phyloP scores from a whole-genome alignment of 2,888 invertebrate species.

The Pseudococcus jackbeardsleyi region DNA sequence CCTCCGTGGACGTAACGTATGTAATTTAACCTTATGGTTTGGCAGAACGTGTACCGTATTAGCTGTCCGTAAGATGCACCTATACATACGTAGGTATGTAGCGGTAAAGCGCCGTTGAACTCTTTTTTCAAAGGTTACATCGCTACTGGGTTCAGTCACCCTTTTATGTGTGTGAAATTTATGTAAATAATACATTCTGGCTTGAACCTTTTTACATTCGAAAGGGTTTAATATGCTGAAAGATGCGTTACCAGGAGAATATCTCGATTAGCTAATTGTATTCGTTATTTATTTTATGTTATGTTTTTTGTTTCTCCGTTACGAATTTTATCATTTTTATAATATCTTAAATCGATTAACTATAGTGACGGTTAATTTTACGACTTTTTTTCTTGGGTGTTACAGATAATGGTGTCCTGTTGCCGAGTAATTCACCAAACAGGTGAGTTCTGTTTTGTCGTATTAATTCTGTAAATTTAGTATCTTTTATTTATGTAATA shows the following conservation, averaged over 20 bases:
- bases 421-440: background rate
- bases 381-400: background rate
- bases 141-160: background rate
- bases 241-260: background rate
- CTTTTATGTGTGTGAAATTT: slow-evolving; percentile 1
- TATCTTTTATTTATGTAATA: too few relatives aligned
- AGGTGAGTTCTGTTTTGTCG: background rate
- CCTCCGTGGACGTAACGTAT: slow-evolving; percentile 31
- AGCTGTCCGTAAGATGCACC: background rate
- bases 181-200: background rate
- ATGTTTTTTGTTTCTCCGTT: background rate
- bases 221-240: background rate
- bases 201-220: background rate
- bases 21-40: slow-evolving; percentile 51
- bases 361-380: background rate
- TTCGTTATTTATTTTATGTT: slow-evolving; percentile 1
- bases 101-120: slow-evolving; percentile 20
- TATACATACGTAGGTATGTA: background rate
- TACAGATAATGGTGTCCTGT: background rate
- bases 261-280: background rate
- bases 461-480: background rate
- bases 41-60: background rate
- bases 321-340: background rate
- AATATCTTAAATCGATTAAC: background rate
- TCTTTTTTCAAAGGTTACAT: slow-evolving; percentile 1